Evolutionary conservation across 2,113 vertebrate genomes (phyloP).

Genomic region (Circaetus gallicus): DNA sequence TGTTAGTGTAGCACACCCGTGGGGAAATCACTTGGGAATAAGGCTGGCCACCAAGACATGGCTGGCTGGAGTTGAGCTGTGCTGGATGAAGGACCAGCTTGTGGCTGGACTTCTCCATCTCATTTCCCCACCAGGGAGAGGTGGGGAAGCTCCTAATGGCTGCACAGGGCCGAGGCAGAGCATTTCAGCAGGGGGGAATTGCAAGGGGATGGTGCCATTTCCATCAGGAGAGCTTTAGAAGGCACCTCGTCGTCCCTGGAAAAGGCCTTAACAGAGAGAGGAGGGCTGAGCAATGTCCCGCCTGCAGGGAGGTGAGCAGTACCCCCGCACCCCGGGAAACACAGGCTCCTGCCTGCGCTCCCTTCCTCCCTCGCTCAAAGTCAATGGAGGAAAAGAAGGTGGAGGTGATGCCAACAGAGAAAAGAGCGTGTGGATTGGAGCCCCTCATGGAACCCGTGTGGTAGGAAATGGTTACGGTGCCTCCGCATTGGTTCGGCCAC

Average conservation of each 20-base stretch:
- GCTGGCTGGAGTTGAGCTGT: not conserved
- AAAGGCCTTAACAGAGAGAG: not conserved
- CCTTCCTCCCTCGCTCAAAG: not conserved
- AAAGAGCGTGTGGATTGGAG: not conserved
- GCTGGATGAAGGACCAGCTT: not conserved
- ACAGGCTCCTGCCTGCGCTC: rapidly evolving
- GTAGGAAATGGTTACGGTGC: not conserved
- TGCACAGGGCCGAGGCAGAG: not conserved
- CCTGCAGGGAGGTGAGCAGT: rapidly evolving
- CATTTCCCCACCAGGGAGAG: not conserved
- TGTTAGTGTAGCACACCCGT: rapidly evolving
- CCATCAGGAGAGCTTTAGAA: not conserved
- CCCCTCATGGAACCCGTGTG: not conserved
- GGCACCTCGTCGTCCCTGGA: rapidly evolving
- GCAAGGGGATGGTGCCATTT: not conserved
- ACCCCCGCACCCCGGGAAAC: rapidly evolving
- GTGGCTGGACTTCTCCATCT: not conserved
- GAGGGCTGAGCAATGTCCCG: not conserved
- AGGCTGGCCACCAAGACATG: not conserved
- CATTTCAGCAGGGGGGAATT: not conserved
- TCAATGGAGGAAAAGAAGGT: not conserved
- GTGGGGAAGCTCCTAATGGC: not conserved
- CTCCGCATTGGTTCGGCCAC: not conserved
- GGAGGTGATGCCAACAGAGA: not conserved
- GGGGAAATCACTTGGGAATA: not conserved